Conservation (phyloP, 2,797 vertebrate genomes). For the Pipistrellus pygmaeus region DNA sequence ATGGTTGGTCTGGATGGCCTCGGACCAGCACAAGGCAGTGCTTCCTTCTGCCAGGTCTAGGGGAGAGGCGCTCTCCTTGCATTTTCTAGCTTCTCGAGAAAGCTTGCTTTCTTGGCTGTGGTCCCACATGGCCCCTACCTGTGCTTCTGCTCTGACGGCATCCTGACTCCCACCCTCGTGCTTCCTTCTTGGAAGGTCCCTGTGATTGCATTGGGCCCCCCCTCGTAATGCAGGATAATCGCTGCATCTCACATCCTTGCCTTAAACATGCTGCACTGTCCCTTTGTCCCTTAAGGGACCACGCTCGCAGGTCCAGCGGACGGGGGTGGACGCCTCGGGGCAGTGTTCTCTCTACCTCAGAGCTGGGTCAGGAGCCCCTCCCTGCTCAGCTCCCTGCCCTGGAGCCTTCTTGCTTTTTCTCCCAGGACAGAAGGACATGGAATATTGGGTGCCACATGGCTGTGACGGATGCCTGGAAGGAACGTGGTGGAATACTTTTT, state of each 20-base stretch:
- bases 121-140: accelerated
- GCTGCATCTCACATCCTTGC: background rate
- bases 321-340: accelerated
- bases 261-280: background rate
- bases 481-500: conserved; percentile 29
- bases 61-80: background rate
- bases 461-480: conserved; percentile 21
- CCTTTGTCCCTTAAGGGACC: background rate
- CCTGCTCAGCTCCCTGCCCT: background rate
- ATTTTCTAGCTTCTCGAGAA: background rate
- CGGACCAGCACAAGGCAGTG: background rate
- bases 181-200: background rate
- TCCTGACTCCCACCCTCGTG: background rate
- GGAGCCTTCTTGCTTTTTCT: background rate
- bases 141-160: background rate
- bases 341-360: background rate
- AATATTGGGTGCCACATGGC: background rate
- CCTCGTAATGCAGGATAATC: background rate
- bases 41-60: background rate
- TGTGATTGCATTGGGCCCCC: background rate
- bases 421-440: background rate
- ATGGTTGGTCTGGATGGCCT: background rate
- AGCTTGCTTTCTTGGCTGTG: background rate
- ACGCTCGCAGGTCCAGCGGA: background rate
- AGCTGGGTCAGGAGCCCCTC: accelerated